Evolutionary conservation across 2,113 vertebrate species (phyloP).

Genomic region (Morone chrysops): DNA sequence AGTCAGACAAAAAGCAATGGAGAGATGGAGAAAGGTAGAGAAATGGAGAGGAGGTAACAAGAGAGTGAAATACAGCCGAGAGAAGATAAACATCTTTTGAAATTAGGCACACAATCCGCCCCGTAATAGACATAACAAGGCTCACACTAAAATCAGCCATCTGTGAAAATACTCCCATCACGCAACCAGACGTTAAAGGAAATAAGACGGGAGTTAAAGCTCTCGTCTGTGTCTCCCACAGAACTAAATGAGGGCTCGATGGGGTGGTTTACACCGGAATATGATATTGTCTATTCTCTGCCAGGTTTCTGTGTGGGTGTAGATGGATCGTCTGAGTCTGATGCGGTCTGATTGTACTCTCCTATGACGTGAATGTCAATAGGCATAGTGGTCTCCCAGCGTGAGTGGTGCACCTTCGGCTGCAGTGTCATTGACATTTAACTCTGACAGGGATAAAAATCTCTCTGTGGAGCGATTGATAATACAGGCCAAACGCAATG

Average conservation of each 20-base stretch:
- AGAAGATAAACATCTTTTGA: not conserved
- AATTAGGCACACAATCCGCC: constrained; percentile 10
- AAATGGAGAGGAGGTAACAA: not conserved
- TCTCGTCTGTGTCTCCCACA: constrained; percentile 3
- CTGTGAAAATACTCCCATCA: constrained; percentile 3
- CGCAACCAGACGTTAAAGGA: not conserved
- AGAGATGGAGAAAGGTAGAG: not conserved
- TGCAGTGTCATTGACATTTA: constrained; percentile 67
- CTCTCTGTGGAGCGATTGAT: constrained; percentile 15
- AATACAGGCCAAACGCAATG: constrained; percentile 20
- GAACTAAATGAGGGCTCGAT: not conserved
- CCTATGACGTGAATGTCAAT: constrained; percentile 63
- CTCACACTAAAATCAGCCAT: not conserved
- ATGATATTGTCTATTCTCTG: constrained; percentile 10
- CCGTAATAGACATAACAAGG: not conserved
- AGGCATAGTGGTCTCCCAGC: constrained; percentile 28
- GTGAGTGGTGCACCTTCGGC: constrained; percentile 51
- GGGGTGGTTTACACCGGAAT: constrained; percentile 1
- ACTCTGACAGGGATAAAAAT: constrained; percentile 44
- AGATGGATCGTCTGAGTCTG: constrained; percentile 42
- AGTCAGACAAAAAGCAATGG: not conserved
- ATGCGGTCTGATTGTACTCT: constrained; percentile 52
- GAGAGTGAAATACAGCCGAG: constrained; percentile 1
- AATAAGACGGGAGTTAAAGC: constrained; percentile 11
- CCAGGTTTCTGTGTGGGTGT: constrained; percentile 24